Percentiles rank a stretch among this genome's conserved stretches.
Conservation (phyloP, 1,140 invertebrate genomes). For the Cryptotermes secundus region DNA sequence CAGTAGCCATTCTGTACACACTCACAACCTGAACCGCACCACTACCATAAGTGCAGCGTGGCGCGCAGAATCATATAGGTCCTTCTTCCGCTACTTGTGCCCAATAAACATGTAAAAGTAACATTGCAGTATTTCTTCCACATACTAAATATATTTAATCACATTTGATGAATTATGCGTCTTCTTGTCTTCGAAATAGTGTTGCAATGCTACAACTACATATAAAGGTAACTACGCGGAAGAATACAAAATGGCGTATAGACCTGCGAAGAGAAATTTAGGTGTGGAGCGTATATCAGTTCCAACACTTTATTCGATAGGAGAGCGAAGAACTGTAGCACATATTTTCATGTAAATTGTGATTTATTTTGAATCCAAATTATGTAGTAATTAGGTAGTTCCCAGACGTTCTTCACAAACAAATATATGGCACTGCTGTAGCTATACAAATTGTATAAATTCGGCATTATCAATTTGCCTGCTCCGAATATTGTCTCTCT, state of each 20-base stretch:
- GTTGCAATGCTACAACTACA: not conserved
- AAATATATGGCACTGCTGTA: not conserved
- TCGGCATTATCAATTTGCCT: not conserved
- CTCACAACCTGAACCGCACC: slow-evolving; percentile 23
- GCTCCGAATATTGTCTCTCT: not conserved
- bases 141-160: not conserved
- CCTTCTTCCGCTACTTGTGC: not conserved
- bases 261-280: not conserved
- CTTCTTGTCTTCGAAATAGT: not conserved
- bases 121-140: not conserved
- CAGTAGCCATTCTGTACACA: not conserved
- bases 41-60: not conserved
- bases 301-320: not conserved
- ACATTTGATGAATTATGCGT: not conserved
- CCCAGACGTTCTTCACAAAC: not conserved
- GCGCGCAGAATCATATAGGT: slow-evolving; percentile 18
- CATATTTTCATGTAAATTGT: not conserved
- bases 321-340: not conserved
- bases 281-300: not conserved
- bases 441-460: not conserved
- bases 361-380: not conserved
- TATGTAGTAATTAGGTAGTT: too few relatives aligned
- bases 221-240: not conserved
- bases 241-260: slow-evolving; percentile 30
- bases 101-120: not conserved